Conservation (phyloP, 2,888 invertebrate genomes). For the Zaprionus bogoriensis region DNA sequence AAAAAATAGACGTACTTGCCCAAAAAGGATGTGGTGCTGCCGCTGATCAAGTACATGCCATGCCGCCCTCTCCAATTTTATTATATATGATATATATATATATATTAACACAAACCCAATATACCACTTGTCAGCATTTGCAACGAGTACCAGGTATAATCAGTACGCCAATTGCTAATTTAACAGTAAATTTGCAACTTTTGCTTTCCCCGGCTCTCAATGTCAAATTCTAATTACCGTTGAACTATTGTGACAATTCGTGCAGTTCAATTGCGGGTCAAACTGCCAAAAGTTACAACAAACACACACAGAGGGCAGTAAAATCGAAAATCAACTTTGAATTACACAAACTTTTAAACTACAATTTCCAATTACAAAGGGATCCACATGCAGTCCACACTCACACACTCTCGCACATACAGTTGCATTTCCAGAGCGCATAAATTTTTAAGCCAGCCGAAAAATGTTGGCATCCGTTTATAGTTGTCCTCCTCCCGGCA, state of each 20-base stretch:
- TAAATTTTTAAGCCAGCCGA: slow-evolving; percentile 12
- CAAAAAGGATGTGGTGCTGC: neutral
- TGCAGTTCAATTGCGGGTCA: slow-evolving; percentile 62
- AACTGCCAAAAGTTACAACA: slow-evolving; percentile 52
- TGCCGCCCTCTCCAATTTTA: no score
- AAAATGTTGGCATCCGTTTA: slow-evolving; percentile 4
- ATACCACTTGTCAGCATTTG: no score
- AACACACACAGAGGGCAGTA: slow-evolving; percentile 3
- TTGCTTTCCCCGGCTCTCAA: no score
- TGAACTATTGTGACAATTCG: slow-evolving; percentile 57
- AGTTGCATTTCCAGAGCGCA: slow-evolving; percentile 22
- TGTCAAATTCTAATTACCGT: slow-evolving; percentile 64
- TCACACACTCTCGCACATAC: slow-evolving; percentile 4
- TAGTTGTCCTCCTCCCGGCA: neutral
- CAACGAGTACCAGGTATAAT: no score
- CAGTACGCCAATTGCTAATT: no score
- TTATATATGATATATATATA: no score
- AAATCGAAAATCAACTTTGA: slow-evolving; percentile 68
- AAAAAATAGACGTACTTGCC: neutral
- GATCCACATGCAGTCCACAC: slow-evolving; percentile 2
- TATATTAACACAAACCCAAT: no score
- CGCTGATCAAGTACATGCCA: no score
- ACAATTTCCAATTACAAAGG: slow-evolving; percentile 74
- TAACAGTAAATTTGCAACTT: slow-evolving; percentile 9
- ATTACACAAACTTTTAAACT: slow-evolving; percentile 68